phyloP scores from a whole-genome alignment of 1,140 invertebrate genomes.

The Adelges cooleyi region DNA sequence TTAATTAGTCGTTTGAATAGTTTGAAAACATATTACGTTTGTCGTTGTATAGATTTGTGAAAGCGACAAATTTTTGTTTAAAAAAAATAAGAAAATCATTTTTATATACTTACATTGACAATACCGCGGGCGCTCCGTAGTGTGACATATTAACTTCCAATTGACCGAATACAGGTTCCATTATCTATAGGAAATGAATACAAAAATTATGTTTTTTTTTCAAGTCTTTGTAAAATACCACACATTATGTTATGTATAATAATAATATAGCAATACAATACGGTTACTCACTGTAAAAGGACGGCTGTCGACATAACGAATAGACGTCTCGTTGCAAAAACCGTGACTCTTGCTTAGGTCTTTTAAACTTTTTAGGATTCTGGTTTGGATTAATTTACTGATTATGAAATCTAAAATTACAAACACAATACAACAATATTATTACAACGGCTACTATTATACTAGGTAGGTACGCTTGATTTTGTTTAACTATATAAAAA shows the following conservation, averaged over 20 bases:
- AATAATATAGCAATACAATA: too few species aligned
- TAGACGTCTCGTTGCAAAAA: neutral
- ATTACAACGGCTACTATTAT: neutral
- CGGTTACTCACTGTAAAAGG: too few species aligned
- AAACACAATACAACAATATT: neutral
- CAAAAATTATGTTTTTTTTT: too few species aligned
- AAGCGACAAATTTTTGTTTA: too few species aligned
- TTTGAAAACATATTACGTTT: too few species aligned
- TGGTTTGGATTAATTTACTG: neutral
- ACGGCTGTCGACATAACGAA: neutral
- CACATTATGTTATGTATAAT: too few species aligned
- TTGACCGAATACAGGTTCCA: slow-evolving; percentile 3
- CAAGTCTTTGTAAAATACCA: too few species aligned
- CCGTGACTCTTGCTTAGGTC: neutral
- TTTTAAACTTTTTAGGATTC: neutral
- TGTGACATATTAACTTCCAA: slow-evolving; percentile 5
- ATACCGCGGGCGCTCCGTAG: slow-evolving; percentile 23
- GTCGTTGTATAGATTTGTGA: too few species aligned
- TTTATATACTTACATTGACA: slow-evolving; percentile 30
- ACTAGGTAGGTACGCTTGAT: too few species aligned
- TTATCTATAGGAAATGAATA: neutral
- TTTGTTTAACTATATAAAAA: too few species aligned
- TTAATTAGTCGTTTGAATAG: too few species aligned
- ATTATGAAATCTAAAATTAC: slow-evolving; percentile 1
- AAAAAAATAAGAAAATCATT: too few species aligned